Evolutionary conservation across 2,888 invertebrate species (phyloP).

Genomic region (Eremobia ochroleuca): DNA sequence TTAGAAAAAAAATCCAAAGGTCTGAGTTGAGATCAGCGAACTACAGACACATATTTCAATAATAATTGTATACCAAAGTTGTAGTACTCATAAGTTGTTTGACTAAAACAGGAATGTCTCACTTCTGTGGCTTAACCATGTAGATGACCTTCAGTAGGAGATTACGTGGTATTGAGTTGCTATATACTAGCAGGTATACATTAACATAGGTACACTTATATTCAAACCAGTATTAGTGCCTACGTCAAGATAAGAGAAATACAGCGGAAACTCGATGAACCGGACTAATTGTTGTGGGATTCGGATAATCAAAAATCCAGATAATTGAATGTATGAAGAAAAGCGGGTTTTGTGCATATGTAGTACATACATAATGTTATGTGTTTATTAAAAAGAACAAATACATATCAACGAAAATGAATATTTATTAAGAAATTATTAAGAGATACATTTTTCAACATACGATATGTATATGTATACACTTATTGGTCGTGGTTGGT

Average conservation of each 20-base stretch:
- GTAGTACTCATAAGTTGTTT: slow-evolving; percentile 15
- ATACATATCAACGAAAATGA: no score
- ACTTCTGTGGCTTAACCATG: slow-evolving; percentile 28
- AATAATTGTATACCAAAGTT: slow-evolving; percentile 8
- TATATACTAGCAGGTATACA: neutral
- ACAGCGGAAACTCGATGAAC: no score
- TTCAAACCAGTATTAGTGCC: neutral
- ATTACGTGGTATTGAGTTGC: slow-evolving; percentile 7
- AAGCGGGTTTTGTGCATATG: no score
- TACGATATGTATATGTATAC: no score
- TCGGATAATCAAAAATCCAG: no score
- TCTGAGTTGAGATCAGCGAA: neutral
- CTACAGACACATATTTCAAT: neutral
- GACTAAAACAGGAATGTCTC: slow-evolving; percentile 10
- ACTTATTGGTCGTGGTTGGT: no score
- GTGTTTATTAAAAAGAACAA: no score
- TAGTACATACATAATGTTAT: no score
- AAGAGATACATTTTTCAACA: no score
- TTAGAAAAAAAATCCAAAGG: neutral
- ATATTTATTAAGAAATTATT: no score
- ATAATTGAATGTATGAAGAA: no score
- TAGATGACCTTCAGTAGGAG: slow-evolving; percentile 36
- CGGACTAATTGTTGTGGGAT: no score
- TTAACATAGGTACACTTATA: neutral
- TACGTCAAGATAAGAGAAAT: neutral